Percentiles rank a stretch among this genome's conserved stretches.
Conservation (phyloP, 2,797 vertebrate species). For the Tragelaphus oryx region DNA sequence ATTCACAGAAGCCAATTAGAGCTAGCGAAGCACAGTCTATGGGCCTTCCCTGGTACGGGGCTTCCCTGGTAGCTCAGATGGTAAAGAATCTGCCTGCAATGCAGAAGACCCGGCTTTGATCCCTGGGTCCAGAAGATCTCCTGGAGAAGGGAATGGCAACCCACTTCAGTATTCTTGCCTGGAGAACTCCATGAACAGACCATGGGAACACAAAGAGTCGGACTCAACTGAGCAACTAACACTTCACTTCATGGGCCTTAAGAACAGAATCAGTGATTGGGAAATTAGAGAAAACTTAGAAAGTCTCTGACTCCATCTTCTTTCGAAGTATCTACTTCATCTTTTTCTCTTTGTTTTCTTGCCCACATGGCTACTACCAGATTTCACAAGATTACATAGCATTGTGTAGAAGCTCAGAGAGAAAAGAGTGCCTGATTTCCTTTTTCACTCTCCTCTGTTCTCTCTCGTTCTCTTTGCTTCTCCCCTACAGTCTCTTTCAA, state of each 20-base stretch:
- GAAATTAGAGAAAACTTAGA: background rate
- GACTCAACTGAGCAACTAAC: background rate
- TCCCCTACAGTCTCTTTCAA: background rate
- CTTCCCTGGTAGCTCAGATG: background rate
- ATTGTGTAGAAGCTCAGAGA: background rate
- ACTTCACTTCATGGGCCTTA: background rate
- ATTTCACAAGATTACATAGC: background rate
- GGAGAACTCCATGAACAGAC: background rate
- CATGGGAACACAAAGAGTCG: background rate
- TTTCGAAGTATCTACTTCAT: background rate
- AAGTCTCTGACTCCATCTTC: background rate
- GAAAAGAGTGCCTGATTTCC: background rate
- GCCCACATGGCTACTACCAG: background rate
- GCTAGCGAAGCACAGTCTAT: background rate
- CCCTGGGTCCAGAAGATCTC: background rate
- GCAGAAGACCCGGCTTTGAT: background rate
- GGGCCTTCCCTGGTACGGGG: background rate
- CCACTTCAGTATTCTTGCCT: background rate
- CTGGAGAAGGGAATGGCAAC: background rate
- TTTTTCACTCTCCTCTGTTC: background rate
- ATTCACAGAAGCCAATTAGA: background rate
- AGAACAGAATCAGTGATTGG: background rate
- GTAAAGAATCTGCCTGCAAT: background rate
- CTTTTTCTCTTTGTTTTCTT: background rate
- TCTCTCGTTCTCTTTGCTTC: background rate